Base-by-base conservation (phyloP, 2,888 invertebrate genomes). In the Onthophagus sagittarius region DNA sequence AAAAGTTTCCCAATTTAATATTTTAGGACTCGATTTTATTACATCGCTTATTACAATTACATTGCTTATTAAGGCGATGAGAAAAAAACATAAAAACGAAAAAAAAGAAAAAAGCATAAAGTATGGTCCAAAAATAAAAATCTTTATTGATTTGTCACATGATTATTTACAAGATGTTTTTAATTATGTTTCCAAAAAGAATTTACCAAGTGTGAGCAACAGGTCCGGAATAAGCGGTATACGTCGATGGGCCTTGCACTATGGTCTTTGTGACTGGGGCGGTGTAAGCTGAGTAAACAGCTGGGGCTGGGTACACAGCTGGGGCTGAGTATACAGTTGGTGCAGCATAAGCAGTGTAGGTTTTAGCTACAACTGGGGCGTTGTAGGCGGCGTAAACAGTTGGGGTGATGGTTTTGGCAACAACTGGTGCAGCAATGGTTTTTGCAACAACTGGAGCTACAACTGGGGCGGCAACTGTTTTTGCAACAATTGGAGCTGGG, bases 1-100 rank as follows among this genome's bases (percentile, higher is more conserved):
- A 94, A 95, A 67, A 70, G 72, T 69, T 15, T n/a, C 63, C 63
- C 13, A 13, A 62, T n/a, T 62, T 62, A 62, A 62, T 62, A 62
- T 62, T n/a, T 62, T 62, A 4, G 62, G n/a, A 13, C 4, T 62
- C 14, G 15, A 5, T 15, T 63, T 15, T 71, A 15, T 15, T 73
- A 39, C n/a, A 64, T 32, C n/a, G n/a, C n/a, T n/a, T n/a, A n/a
- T n/a, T n/a, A n/a, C n/a, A n/a, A n/a, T n/a, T n/a, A n/a, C n/a
- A n/a, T n/a, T n/a, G n/a, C n/a, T n/a, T n/a, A n/a, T n/a, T n/a
- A n/a, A n/a, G n/a, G n/a, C n/a, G n/a, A n/a, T n/a, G n/a, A n/a
- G n/a, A 33, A 33, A 33, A 5, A 33, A 33, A 33, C 5, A 33
- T 33, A 33, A 33, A 33, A 33, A 33, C 33, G 7, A 33, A 33